These are phyloP conservation scores for Boulengerochromis microlepis DNA, from an alignment of 2,113 vertebrate species.

Conservation along the genomic window DNA sequence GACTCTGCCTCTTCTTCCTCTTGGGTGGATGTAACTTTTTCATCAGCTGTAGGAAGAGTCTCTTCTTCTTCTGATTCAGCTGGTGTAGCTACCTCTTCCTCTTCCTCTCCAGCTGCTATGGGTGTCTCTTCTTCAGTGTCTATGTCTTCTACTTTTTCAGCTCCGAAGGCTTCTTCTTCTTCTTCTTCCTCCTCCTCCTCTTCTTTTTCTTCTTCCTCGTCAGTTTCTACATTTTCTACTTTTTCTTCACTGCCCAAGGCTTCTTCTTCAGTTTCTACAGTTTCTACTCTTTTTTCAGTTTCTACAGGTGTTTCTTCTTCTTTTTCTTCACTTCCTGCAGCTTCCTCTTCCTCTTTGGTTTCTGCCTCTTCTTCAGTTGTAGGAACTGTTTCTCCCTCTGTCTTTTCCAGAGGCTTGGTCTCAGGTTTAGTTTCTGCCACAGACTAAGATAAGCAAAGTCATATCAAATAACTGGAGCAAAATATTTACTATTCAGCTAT, in stretches of 20 bases:
- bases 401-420: background rate
- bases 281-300: background rate
- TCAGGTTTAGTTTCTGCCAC: background rate
- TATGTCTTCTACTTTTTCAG: background rate
- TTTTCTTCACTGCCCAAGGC: background rate
- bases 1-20: background rate
- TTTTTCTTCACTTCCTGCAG: background rate
- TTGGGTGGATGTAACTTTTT: background rate
- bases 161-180: background rate
- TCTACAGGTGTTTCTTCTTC: background rate
- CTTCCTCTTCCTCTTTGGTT: background rate
- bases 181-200: fast-evolving
- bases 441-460: background rate
- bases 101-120: background rate
- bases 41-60: background rate
- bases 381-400: background rate
- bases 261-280: background rate
- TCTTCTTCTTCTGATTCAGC: background rate
- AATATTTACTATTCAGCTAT: background rate
- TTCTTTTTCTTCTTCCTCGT: background rate
- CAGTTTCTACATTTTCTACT: background rate
- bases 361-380: background rate
- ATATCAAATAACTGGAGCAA: background rate
- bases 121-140: background rate
- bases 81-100: background rate